A percentile compares a stretch with the other conserved stretches of the same genome.
Conservation (phyloP, 2,888 invertebrate species). For the Drosophila prostipennis region DNA sequence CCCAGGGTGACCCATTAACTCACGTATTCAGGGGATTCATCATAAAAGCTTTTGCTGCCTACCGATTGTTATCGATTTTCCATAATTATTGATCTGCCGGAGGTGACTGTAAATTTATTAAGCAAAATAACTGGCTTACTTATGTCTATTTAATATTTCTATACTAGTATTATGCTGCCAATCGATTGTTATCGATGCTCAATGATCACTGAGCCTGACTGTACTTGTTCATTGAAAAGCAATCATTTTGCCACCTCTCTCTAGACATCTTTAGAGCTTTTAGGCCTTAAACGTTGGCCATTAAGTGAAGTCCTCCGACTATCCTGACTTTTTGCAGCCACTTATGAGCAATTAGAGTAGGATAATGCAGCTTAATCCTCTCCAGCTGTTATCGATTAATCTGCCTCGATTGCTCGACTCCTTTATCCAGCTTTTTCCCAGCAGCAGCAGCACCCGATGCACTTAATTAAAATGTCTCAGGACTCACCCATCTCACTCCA, state of each 20-base stretch:
- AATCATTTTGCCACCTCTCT: neutral
- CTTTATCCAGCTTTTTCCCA: constrained; percentile 2
- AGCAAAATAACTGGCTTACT: no score
- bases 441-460: constrained; percentile 1
- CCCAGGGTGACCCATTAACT: constrained; percentile 38
- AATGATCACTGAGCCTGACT: no score
- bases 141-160: no score
- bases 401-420: neutral
- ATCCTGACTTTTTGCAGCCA: neutral
- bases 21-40: neutral
- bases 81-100: neutral
- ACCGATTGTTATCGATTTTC: constrained; percentile 25
- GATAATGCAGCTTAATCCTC: constrained; percentile 7
- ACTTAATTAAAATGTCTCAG: constrained; percentile 44
- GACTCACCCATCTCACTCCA: neutral
- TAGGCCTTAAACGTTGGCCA: neutral
- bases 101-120: no score
- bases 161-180: no score
- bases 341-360: constrained; percentile 20
- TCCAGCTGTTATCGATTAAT: constrained; percentile 21
- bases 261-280: neutral
- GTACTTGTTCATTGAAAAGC: no score
- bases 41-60: constrained; percentile 8
- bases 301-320: constrained; percentile 1
- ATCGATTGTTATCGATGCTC: no score